Base-by-base conservation (phyloP, 2,888 invertebrate species). In the Rhodophaea formosa region DNA sequence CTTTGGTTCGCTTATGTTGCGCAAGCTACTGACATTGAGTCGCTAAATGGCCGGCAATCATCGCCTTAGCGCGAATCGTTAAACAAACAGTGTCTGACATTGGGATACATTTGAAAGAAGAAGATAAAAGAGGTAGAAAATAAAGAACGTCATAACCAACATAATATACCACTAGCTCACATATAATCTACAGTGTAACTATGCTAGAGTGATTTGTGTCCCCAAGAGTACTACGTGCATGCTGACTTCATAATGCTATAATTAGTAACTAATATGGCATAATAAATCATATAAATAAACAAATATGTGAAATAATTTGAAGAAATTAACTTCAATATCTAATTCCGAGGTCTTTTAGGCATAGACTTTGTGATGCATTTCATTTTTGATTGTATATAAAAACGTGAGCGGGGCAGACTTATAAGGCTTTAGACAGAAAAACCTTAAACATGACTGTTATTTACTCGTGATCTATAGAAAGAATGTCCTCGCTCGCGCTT, bases 171-270 rank as follows among this genome's bases (percentile, higher is more conserved):
- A 77, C 78, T 70, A 75, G 66, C 72, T 78, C 78, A 75, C 70
- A 67, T 68, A 56, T 63, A 66, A 62, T 81, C 79, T 83, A 86
- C 83, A 78, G 69, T 75, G 77, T 81, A 75, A 69, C 78, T 70
- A 79, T 72, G 74, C 77, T 77, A 83, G 62, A 79, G 74, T 82
- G 80, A 77, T 77, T 79, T 76, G 77, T 78, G 73, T 77, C 78
- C 77, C 80, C 81, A 81, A 74, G 71, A 71, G 75, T 76, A 71
- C 72, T 86, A 85, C 77, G 74, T 79, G 83, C 87, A 88, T 87
- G 88, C 88, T 84, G 75, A 82, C 71, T 80, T 80, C 78, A 81
- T 81, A 79, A 74, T 63, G 72, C 82, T 84, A 81, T 80, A 82
- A 82, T 84, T 82, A 85, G 79, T 80, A 69, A 68, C 75, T 82